Percentiles rank a stretch among this genome's conserved stretches.
These are phyloP conservation scores for Drosophila testacea DNA, from an alignment of 2,888 invertebrate genomes.

Conservation along the genomic window DNA sequence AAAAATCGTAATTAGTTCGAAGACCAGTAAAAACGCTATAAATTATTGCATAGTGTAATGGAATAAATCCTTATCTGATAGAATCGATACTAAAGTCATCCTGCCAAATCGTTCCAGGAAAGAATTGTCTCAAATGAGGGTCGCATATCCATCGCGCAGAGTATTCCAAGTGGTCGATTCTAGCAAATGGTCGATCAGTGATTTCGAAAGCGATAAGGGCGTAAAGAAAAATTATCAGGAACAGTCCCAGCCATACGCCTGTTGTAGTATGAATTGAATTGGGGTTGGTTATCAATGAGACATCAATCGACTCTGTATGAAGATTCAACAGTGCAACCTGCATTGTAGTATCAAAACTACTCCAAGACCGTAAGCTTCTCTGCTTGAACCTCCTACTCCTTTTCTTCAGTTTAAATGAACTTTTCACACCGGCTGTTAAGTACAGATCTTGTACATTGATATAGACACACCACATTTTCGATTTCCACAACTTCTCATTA, in stretches of 20 bases:
- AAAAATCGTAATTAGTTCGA: no score
- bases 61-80: constrained; percentile 91
- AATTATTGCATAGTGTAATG: constrained; percentile 86
- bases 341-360: neutral
- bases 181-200: constrained; percentile 86
- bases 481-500: constrained; percentile 8
- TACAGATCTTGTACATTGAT: neutral
- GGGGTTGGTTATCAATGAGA: constrained; percentile 86
- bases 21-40: no score
- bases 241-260: no score
- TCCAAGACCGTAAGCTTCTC: neutral
- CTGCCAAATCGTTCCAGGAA: constrained; percentile 92
- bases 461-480: constrained; percentile 15
- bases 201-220: constrained; percentile 92
- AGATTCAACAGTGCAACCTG: constrained; percentile 13
- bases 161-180: constrained; percentile 87
- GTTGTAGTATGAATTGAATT: no score
- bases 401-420: neutral
- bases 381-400: no score
- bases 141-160: constrained; percentile 88
- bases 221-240: no score
- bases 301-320: neutral
- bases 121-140: constrained; percentile 88
- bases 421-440: neutral
- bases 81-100: constrained; percentile 91